phyloP scores from a whole-genome alignment of 2,888 invertebrate species.

The Pammene fasciana region DNA sequence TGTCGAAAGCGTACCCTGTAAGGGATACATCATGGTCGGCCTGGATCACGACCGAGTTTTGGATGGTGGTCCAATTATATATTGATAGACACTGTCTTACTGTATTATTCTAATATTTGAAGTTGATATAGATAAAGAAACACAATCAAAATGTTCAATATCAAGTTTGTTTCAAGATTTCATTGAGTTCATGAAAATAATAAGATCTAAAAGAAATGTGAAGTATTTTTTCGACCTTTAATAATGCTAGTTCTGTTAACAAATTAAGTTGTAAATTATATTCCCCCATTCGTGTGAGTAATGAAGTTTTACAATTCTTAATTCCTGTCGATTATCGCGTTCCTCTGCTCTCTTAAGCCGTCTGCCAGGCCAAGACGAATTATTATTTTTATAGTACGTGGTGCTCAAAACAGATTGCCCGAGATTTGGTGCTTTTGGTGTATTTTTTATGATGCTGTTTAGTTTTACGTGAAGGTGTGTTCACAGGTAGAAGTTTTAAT shows the following conservation, averaged over 20 bases:
- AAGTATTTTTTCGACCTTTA: background rate
- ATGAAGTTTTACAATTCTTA: conserved; percentile 23
- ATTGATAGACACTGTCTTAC: background rate
- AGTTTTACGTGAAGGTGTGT: conserved; percentile 35
- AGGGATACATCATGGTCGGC: conserved; percentile 56
- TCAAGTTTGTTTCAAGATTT: too few species aligned
- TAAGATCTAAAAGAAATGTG: too few species aligned
- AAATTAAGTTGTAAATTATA: conserved; percentile 19
- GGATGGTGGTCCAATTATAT: conserved; percentile 51
- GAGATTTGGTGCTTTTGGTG: conserved; percentile 74
- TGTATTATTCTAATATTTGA: too few species aligned
- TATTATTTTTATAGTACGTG: conserved; percentile 79
- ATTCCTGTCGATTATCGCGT: conserved; percentile 35
- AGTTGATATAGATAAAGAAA: too few species aligned
- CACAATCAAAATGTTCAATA: too few species aligned
- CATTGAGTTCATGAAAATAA: too few species aligned
- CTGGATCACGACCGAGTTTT: conserved; percentile 68
- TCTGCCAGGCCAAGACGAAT: conserved; percentile 65
- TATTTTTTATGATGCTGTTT: conserved; percentile 39
- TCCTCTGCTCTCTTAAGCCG: conserved; percentile 43
- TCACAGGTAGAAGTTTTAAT: conserved; percentile 41
- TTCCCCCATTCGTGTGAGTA: conserved; percentile 9
- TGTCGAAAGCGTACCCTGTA: conserved; percentile 28
- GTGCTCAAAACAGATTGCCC: conserved; percentile 74
- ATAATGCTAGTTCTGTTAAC: background rate